Evolutionary conservation across 2,113 vertebrate species (phyloP).

Genomic region (Crotalus tigris): DNA sequence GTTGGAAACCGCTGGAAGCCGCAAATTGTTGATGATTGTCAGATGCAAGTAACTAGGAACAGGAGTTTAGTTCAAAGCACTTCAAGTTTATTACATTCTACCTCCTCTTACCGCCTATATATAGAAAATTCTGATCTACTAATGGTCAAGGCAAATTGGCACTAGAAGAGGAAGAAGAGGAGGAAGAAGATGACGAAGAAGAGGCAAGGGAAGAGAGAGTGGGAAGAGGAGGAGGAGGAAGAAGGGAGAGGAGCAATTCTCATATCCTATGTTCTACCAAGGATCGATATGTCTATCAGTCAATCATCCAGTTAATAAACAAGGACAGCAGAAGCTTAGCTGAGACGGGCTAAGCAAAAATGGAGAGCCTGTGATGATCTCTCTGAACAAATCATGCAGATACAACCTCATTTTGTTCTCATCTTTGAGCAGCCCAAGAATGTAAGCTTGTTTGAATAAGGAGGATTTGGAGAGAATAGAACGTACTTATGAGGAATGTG

Average conservation of each 20-base stretch:
- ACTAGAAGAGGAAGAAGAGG: too few species aligned
- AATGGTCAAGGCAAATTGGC: too few species aligned
- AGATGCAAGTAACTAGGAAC: too few species aligned
- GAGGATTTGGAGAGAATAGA: slow-evolving; percentile 22
- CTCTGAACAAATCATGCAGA: not conserved
- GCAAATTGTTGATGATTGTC: too few species aligned
- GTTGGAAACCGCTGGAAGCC: too few species aligned
- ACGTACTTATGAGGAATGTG: slow-evolving; percentile 29
- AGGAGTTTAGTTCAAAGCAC: too few species aligned
- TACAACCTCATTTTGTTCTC: slow-evolving; percentile 22
- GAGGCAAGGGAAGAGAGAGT: too few species aligned
- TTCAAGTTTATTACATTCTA: too few species aligned
- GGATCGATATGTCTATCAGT: not conserved
- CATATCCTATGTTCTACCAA: not conserved
- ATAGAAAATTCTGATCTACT: too few species aligned
- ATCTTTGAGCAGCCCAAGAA: slow-evolving; percentile 45
- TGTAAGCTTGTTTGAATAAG: slow-evolving; percentile 38
- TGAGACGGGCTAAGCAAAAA: not conserved
- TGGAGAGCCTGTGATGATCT: not conserved
- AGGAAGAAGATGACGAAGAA: too few species aligned
- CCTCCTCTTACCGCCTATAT: too few species aligned
- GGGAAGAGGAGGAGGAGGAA: rapidly evolving
- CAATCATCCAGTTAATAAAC: not conserved
- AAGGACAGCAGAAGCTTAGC: not conserved
- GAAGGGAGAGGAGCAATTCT: too few species aligned